Evolutionary conservation across 2,797 vertebrate genomes (phyloP).

Genomic region (Spinibarbus caldwelli): DNA sequence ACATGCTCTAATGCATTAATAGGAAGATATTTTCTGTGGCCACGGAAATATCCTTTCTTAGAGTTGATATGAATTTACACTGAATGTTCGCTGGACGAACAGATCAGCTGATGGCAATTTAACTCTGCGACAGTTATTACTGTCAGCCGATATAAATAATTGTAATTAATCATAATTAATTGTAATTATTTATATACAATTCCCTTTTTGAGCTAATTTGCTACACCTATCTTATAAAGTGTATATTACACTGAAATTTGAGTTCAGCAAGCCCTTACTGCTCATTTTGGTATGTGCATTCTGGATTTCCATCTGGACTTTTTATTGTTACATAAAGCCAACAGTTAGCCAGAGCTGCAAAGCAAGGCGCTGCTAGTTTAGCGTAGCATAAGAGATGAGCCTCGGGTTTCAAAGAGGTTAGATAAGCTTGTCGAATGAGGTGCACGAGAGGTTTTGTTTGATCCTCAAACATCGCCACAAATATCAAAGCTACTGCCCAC

Average conservation of each 20-base stretch:
- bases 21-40: too few relatives aligned
- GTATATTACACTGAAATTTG: not conserved
- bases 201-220: too few relatives aligned
- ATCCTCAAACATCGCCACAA: conserved; percentile 34
- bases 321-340: not conserved
- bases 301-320: not conserved
- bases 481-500: conserved; percentile 46
- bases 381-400: not conserved
- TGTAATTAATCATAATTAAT: too few relatives aligned
- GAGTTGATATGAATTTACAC: too few relatives aligned
- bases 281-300: not conserved
- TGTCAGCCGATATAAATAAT: too few relatives aligned
- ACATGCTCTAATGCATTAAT: too few relatives aligned
- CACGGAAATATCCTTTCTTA: too few relatives aligned
- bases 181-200: too few relatives aligned
- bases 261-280: not conserved
- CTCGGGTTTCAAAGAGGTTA: conserved; percentile 40
- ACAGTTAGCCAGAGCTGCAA: not conserved
- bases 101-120: too few relatives aligned
- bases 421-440: conserved; percentile 38
- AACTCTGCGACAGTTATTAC: too few relatives aligned
- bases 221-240: not conserved
- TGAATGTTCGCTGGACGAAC: too few relatives aligned
- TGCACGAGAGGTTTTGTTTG: conserved; percentile 20
- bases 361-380: conserved; percentile 2